These are phyloP conservation scores for Ataeniobius toweri DNA, from an alignment of 2,797 vertebrate genomes.

Conservation along the genomic window DNA sequence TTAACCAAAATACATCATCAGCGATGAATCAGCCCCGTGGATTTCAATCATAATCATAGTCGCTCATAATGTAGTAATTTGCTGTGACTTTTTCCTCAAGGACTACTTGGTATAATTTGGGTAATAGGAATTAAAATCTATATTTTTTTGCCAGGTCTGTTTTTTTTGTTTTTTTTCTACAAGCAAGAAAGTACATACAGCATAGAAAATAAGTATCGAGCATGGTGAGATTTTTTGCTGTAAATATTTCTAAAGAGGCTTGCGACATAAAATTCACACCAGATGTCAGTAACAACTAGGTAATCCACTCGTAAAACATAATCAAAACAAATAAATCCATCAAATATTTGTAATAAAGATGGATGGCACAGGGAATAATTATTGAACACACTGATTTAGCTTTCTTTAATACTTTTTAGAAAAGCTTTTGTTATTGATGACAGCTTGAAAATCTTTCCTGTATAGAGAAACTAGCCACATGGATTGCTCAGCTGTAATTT, in stretches of 20 bases:
- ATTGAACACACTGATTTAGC: not conserved
- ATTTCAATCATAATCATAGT: conserved; percentile 78
- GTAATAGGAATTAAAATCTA: conserved; percentile 66
- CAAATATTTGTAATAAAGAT: not conserved
- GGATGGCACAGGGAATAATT: not conserved
- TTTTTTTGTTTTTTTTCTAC: conserved; percentile 22
- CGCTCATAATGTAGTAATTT: conserved; percentile 77
- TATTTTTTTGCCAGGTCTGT: conserved; percentile 42
- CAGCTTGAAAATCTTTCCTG: not conserved
- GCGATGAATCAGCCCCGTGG: conserved; percentile 72
- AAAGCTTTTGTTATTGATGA: not conserved
- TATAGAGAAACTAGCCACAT: not conserved
- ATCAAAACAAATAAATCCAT: not conserved
- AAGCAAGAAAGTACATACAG: conserved; percentile 27
- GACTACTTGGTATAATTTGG: conserved; percentile 72
- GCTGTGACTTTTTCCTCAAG: conserved; percentile 77
- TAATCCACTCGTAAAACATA: not conserved
- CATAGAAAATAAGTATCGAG: not conserved
- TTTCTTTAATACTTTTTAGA: not conserved
- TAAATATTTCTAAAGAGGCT: not conserved
- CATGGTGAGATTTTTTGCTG: no score
- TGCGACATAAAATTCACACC: conserved; percentile 1
- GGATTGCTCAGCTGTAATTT: not conserved
- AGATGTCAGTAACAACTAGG: conserved; percentile 2
- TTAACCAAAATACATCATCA: conserved; percentile 87